Evolutionary conservation across 2,113 vertebrate species (phyloP).

Genomic region (Rhodinocichla rosea): DNA sequence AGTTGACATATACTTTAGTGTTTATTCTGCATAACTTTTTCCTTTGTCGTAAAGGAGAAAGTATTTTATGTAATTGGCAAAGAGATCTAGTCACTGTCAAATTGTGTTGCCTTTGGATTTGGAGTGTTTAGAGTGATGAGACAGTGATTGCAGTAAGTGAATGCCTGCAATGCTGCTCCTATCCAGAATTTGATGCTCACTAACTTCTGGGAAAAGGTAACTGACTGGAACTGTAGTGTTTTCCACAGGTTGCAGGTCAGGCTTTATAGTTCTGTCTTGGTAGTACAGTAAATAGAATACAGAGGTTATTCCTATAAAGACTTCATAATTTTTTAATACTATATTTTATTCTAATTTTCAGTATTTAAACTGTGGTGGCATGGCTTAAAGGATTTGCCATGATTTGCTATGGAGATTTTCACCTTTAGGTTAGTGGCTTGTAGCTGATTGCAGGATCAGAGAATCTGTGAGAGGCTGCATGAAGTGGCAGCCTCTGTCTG

Average conservation of each 20-base stretch:
- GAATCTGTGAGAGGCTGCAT: not conserved
- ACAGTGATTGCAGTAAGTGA: not conserved
- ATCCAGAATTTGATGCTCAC: not conserved
- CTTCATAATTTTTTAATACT: not conserved
- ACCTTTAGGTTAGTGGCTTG: not conserved
- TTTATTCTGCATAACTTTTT: not conserved
- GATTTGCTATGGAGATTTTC: not conserved
- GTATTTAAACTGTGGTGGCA: not conserved
- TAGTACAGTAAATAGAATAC: not conserved
- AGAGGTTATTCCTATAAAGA: not conserved
- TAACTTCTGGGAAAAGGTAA: not conserved
- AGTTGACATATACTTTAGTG: not conserved
- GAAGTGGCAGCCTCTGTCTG: not conserved
- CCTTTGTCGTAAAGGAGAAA: not conserved
- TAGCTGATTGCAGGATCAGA: not conserved
- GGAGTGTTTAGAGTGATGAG: not conserved
- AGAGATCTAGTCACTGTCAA: not conserved
- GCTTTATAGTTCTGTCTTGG: not conserved
- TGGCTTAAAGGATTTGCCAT: not conserved
- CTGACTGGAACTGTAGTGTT: not conserved
- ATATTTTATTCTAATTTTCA: not conserved
- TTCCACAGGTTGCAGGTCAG: not conserved
- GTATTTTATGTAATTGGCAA: not conserved
- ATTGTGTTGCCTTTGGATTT: not conserved
- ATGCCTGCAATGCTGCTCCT: not conserved